Base-by-base conservation (phyloP, 2,888 invertebrate species). In the Rhodophaea formosa region DNA sequence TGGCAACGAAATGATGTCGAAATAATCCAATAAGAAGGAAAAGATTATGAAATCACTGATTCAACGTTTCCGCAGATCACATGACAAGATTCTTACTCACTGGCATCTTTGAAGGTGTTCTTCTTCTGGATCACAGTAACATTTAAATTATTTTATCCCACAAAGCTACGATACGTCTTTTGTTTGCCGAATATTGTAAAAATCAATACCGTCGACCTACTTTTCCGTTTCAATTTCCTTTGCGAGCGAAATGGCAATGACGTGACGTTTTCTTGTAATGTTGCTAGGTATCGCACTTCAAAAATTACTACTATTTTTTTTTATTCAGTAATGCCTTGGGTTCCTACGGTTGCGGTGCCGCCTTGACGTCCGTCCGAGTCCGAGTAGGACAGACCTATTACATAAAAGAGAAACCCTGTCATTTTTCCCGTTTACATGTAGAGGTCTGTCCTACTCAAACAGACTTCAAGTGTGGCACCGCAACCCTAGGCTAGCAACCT, bases 181-280 rank as follows among this genome's bases (percentile, higher is more conserved):
- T 84, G 82, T 81, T 80, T 75, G 79, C 69, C 70, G 75, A 79
- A 77, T 80, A 77, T 73, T 79, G 69, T 70, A 82, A 88, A 88
- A 89, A 88, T 88, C 88, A 84, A 87, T 88, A 84, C 71, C 67
- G 76, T 70, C 83, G 84, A 88, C 87, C 88, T 86, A 87, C 78
- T 86, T 86, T 82, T 71, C 74, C 74, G 73, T 73, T 74, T 74
- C 74, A 70, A 75, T 75, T 75, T 76, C 77, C 71, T 71, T 70
- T 67, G 66, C 61, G 68, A 77, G 74, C 79, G 77, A 74, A 80
- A 77, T 74, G 75, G 74, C 75, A 23, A 75, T 78, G 79, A 76
- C 76, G 71, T 79, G 79, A 79, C 76, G 68, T 78, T 74, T 69
- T 63, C 54, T 53, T 54, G 0, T 46, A 68, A 64, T 70, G 74